Conservation (phyloP, 2,113 vertebrate genomes). For the Thamnaconus septentrionalis region DNA sequence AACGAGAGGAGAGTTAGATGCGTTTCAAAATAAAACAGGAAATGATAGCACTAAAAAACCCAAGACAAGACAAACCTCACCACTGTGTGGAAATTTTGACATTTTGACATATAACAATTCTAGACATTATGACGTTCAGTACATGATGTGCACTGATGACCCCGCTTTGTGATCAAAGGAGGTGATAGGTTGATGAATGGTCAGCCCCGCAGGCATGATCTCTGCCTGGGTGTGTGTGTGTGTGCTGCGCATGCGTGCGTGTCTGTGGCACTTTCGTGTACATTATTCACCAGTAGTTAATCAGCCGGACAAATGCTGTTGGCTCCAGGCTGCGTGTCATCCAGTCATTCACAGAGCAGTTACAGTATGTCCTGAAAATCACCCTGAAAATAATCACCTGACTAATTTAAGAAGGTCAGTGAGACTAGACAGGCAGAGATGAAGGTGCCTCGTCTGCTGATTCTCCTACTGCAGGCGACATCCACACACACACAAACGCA, state of each 20-base stretch:
- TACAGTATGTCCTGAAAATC: constrained; percentile 29
- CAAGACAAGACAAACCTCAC: too few relatives aligned
- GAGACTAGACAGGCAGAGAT: constrained; percentile 20
- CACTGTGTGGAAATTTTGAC: too few relatives aligned
- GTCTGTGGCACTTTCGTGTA: constrained; percentile 18
- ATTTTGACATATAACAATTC: too few relatives aligned
- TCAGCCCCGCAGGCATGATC: background rate
- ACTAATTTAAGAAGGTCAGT: constrained; percentile 13
- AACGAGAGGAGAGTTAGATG: too few relatives aligned
- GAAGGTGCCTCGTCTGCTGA: constrained; percentile 19
- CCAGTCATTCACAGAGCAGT: constrained; percentile 21
- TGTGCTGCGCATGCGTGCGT: constrained; percentile 5
- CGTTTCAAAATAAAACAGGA: too few relatives aligned
- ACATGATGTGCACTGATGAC: too few relatives aligned
- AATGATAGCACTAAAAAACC: too few relatives aligned
- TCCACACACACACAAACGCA: background rate
- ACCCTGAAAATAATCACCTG: constrained; percentile 24
- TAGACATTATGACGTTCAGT: too few relatives aligned
- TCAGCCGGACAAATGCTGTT: constrained; percentile 38
- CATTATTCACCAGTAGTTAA: background rate
- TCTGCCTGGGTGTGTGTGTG: background rate
- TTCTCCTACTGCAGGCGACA: background rate
- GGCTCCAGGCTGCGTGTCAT: constrained; percentile 46
- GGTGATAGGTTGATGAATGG: constrained; percentile 35
- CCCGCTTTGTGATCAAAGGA: constrained; percentile 30